Percentiles rank a stretch among this genome's conserved stretches.
These are phyloP conservation scores for Kobus ellipsiprymnus DNA, from an alignment of 2,113 vertebrate species.

Conservation along the genomic window DNA sequence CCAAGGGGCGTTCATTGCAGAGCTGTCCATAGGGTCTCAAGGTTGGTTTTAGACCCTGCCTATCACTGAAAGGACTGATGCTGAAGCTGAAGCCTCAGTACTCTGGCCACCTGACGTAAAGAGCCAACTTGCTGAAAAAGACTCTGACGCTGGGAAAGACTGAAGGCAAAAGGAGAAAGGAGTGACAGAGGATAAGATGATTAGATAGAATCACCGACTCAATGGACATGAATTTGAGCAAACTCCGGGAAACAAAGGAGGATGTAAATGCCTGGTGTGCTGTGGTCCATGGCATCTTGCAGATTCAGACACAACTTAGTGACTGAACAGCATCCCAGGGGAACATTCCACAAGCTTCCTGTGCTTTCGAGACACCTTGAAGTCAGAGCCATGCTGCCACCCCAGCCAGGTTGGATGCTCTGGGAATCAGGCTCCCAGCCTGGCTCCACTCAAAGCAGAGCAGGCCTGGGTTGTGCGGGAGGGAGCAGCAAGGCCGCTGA, in stretches of 20 bases:
- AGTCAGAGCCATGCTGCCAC: not conserved
- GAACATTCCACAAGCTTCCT: not conserved
- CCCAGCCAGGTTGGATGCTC: not conserved
- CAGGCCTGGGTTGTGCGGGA: fast-evolving
- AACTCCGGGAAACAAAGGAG: not conserved
- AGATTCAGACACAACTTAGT: not conserved
- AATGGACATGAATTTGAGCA: not conserved
- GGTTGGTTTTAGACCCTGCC: not conserved
- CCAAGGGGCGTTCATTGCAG: not conserved
- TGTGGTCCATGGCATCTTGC: not conserved
- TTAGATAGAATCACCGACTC: not conserved
- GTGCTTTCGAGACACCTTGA: not conserved
- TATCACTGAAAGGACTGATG: not conserved
- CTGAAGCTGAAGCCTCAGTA: not conserved
- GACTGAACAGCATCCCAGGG: not conserved
- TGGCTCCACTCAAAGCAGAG: not conserved
- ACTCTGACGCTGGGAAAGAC: not conserved
- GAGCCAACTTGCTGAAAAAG: not conserved
- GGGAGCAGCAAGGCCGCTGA: not conserved
- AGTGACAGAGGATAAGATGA: not conserved
- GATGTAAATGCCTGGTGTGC: not conserved
- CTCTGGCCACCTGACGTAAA: not conserved
- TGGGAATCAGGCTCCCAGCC: not conserved
- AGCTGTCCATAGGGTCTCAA: not conserved
- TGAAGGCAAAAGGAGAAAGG: not conserved